Evolutionary conservation across 2,888 invertebrate species (phyloP).

Genomic region (Orthosia gothica): DNA sequence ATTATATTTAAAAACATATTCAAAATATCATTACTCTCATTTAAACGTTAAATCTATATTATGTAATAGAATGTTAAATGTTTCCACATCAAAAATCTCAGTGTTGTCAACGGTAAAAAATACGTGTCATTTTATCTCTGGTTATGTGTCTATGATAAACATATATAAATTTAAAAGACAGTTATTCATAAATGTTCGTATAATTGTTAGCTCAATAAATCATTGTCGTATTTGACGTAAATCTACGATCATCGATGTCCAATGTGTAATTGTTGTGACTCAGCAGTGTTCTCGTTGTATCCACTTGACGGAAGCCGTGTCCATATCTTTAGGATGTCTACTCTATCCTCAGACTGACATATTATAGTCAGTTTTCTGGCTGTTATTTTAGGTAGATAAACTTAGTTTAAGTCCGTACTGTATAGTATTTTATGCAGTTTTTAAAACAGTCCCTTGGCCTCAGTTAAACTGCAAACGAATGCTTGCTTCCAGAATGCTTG

Average conservation of each 20-base stretch:
- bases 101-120: constrained; percentile 43
- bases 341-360: constrained; percentile 50
- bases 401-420: constrained; percentile 41
- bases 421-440: constrained; percentile 21
- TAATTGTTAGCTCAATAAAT: constrained; percentile 35
- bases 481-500: constrained; percentile 9
- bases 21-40: too few relatives aligned
- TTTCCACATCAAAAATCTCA: constrained; percentile 27
- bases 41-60: constrained; percentile 27
- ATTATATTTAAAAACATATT: constrained; percentile 5
- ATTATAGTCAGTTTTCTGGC: constrained; percentile 55
- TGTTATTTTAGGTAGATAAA: constrained; percentile 42
- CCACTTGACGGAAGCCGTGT: constrained; percentile 22
- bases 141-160: constrained; percentile 33
- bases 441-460: constrained; percentile 11
- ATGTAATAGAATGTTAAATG: constrained; percentile 23
- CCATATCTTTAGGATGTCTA: constrained; percentile 35
- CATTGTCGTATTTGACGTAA: constrained; percentile 20
- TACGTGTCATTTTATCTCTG: constrained; percentile 32
- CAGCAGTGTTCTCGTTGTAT: constrained; percentile 9
- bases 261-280: constrained; percentile 33
- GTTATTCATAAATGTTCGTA: constrained; percentile 25
- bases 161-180: constrained; percentile 4
- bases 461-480: constrained; percentile 26
- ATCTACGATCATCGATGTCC: constrained; percentile 24